Base-by-base conservation (phyloP, 1,140 invertebrate species). In the Apis mellifera region DNA sequence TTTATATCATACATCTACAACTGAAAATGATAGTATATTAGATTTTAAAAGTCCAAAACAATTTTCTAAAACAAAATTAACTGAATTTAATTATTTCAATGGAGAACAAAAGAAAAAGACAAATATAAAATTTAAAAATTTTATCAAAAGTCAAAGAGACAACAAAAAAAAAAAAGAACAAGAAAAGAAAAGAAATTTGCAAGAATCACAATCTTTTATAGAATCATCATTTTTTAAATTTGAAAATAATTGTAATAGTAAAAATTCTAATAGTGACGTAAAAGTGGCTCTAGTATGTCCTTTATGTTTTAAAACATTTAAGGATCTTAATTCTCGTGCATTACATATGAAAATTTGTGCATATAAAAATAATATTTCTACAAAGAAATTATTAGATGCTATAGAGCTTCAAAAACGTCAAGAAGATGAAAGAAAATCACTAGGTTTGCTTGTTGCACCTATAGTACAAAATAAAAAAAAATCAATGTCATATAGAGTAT, bases 281-380 rank as follows among this genome's bases (percentile, higher is more conserved):
- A 88, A 91, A 78, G 86, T 78, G 26, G 89, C 87, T 65, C 84
- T 91, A 62, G 83, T 92, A 15, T 95, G 94, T 84, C 94, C 94
- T 0, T 84, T 94, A 52, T 95, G 94, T 84, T 93, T 94, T 72
- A 94, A 93, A 89, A 84, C 74, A 23, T 90, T 91, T 23, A 91
- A 92, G 78, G 91, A 93, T 86, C 83, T 89, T 32, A 62, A 64
- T 9, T 77, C 76, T 50, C 91, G 91, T 48, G 83, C 78, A 9
- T 62, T 88, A n/a, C 95, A 95, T 84, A 91, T 94, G 76, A 95
- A 95, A 87, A 90, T 82, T 65, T 95, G 95, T 89, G 94, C 94
- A 9, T 65, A 82, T 15, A 94, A 93, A 80, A 92, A 95, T 86
- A 94, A 94, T 60, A 75, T 95, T 17, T 90, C 94, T 0, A 93